Percentiles rank a stretch among this genome's conserved stretches.
Evolutionary conservation across 2,113 vertebrate genomes (phyloP).

Genomic region (Petaurus breviceps): DNA sequence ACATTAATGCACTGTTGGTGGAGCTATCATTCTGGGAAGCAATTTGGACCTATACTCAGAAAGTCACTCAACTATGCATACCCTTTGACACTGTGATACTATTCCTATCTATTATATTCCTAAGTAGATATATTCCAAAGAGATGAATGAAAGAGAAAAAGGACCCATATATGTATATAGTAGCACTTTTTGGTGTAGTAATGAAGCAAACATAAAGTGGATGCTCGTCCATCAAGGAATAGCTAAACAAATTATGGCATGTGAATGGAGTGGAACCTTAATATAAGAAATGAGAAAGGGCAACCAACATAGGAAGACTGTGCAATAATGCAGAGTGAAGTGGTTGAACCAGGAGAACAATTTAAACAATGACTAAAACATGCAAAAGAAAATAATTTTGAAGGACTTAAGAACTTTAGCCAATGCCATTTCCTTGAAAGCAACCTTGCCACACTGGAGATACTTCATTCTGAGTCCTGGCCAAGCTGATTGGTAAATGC

Average conservation of each 20-base stretch:
- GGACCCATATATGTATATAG: no score
- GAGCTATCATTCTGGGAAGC: neutral
- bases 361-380: neutral
- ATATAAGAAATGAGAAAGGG: neutral
- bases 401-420: neutral
- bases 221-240: neutral
- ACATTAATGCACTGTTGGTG: no score
- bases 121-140: neutral
- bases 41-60: neutral
- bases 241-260: neutral
- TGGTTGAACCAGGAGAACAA: neutral
- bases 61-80: neutral
- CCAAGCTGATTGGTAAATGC: neutral
- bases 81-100: neutral
- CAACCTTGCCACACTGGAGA: neutral
- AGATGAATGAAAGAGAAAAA: no score
- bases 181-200: neutral
- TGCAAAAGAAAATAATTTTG: neutral
- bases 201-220: neutral
- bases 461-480: neutral
- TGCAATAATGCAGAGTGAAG: neutral
- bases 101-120: neutral
- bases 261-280: neutral
- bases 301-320: neutral
- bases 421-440: neutral